Evolutionary conservation across 2,797 vertebrate species (phyloP), one percentile per base, ranked within the genome.

Genomic region (Pseudopleuronectes americanus): DNA sequence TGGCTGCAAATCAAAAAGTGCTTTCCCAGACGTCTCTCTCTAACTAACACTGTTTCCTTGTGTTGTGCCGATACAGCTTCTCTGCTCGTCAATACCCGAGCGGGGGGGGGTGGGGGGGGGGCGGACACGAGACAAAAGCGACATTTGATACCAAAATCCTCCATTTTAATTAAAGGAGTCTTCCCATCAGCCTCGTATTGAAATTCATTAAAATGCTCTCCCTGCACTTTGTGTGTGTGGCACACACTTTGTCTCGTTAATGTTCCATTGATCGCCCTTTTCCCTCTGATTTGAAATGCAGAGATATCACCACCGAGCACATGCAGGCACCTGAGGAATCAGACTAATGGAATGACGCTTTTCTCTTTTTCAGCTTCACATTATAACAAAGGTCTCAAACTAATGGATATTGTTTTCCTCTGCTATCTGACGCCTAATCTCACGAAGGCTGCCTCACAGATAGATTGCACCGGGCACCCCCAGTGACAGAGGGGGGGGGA

Each of bases 391-490:
- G 86, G 89, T 77, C 85, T 68, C 79, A 86, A 89, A 89, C 77
- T 87, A 93, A 92, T 93, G 88, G 86, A 92, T 92, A 92, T 92
- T 93, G 93, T 93, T 93, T 92, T 87, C 86, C 85, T 87, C 75
- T 76, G 64, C 79, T 89, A 89, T 93, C 87, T 86, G 90, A 91
- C 4, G 77, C 74, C 80, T 91, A 90, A 93, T 94, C 91, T 91
- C 84, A 87, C 83, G 84, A 84, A 90, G 79, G 82, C 87, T 72
- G 83, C 83, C 79, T 83, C 83, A 67, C 78, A 81, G 86, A 93
- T 86, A 92, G 89, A 93, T 93, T 90, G 84, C 82, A 74, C 79
- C 64, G 79, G 38, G 58, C 71, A 76, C 84, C 83, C 79, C 71
- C 62, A 68, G 81, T 92, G 90, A 93, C 91, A 90, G 85, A 85